Base-by-base conservation (phyloP, 2,888 invertebrate species). In the Electrophaes corylata region DNA sequence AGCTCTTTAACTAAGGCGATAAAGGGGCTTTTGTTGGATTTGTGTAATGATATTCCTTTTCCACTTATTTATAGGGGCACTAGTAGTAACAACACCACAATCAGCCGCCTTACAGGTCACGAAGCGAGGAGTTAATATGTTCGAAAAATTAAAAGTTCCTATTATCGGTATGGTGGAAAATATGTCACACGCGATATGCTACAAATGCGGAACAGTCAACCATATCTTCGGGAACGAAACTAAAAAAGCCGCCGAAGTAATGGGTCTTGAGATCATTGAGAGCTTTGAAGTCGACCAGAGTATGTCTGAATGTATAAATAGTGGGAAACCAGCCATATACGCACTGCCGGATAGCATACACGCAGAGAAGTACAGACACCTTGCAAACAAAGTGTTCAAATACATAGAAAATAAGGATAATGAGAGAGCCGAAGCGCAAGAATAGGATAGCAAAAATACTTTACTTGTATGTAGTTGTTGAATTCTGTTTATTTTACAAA, bases 1-100 rank as follows among this genome's bases (percentile, higher is more conserved):
- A n/a, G n/a, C n/a, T n/a, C n/a, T n/a, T 23, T 5, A 23, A 23
- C 6, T 23, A 23, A 1, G 23, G 3, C 2, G 23, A 23, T 23
- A 6, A 29, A 0, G 3, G 10, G 26, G 10, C 2, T 29, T 10
- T 10, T 8, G 10, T 10, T 2, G 8, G 3, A 6, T 29, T 2
- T 10, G 10, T 6, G 8, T 2, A 29, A 2, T 29, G 8, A 51
- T 44, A 40, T 50, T 11, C 19, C 4, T 29, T 8, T 29, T 10
- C 10, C 10, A 23, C 18, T 54, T 50, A 39, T 57, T 80, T 78
- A 41, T 78, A 95, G 96, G 97, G 14, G 97, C 96, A 3, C 77
- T 99, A n/a, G 89, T 99, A 45, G 97, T 99, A 0, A 97, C 98
- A 6, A 99, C 98, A 0, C 98, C 98, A 0, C 98, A 98, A 81